Evolutionary conservation across 2,113 vertebrate species (phyloP), one percentile per base, ranked within the genome.

Genomic region (Maccullochella peelii): DNA sequence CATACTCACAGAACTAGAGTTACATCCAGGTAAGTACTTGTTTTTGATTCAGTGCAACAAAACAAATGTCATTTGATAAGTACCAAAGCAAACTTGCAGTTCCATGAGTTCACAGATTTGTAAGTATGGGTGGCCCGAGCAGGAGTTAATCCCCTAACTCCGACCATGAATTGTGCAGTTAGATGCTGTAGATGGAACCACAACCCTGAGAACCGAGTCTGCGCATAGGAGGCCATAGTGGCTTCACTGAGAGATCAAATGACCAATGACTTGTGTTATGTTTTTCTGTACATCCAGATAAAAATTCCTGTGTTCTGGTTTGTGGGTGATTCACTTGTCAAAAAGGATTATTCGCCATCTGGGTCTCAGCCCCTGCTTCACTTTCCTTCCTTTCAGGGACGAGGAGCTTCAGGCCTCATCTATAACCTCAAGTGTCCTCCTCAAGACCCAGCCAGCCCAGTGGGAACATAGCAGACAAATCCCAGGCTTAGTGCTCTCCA

Each of bases 381-480:
- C 5, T 33, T 33, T 33, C 33, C 33, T 33, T 57, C 73, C 49
- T 16, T 57, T 8, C 8, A n/a, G n/a, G 6, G 40, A 76, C 10
- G 11, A 79, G 42, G 52, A 74, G 42, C 68, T 54, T 11, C 9
- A 47, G 66, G 16, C 55, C 21, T 21, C 71, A 54, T 74, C 25
- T 27, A 30, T 42, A 80, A 80, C 69, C 59, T 77, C 25, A 77
- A 83, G 73, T 57, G 57, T 87, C 66, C 40, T 62, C 77, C 52
- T 67, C 50, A 25, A 84, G 72, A 74, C 16, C n/a, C 40, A 15
- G 40, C 23, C 18, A 78, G 47, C 77, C 54, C 73, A 63, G 49
- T 27, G 50, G 82, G 10, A 86, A 79, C 44, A 73, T 38, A 74
- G 59, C 58, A 63, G 73, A 85, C 79, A 87, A 84, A 89, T 88